These are phyloP conservation scores for Ormia ochracea DNA, from an alignment of 2,888 invertebrate genomes.

Conservation along the genomic window DNA sequence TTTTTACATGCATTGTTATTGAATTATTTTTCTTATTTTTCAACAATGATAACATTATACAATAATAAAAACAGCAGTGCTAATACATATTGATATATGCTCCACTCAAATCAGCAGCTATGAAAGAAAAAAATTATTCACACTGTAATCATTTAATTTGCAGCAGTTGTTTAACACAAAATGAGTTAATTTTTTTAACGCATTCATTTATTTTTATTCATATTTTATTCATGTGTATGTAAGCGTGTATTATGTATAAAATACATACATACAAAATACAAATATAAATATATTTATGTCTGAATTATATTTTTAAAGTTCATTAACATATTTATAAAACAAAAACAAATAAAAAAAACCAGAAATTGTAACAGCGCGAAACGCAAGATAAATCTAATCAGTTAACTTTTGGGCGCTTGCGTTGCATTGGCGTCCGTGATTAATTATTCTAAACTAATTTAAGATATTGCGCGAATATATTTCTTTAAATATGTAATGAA, in stretches of 20 bases:
- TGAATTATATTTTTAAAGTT: conserved; percentile 39
- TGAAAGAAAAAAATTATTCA: background rate
- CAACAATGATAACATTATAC: conserved; percentile 3
- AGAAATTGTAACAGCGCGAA: conserved; percentile 23
- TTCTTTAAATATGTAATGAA: background rate
- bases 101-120: background rate
- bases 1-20: background rate
- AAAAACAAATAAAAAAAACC: background rate
- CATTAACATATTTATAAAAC: conserved; percentile 43
- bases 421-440: conserved; percentile 29
- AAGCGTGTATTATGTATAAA: too few species aligned
- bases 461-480: background rate
- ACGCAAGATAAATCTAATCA: conserved; percentile 10
- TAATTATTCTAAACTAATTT: conserved; percentile 34
- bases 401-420: background rate
- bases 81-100: background rate
- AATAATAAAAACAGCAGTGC: background rate
- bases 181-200: conserved; percentile 30
- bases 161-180: conserved; percentile 11
- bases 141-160: conserved; percentile 24
- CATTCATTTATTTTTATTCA: background rate
- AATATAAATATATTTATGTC: conserved; percentile 14
- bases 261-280: too few species aligned
- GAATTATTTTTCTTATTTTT: background rate
- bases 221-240: background rate